Evolutionary conservation across 2,113 vertebrate species (phyloP).

Genomic region (Chiloscyllium plagiosum): DNA sequence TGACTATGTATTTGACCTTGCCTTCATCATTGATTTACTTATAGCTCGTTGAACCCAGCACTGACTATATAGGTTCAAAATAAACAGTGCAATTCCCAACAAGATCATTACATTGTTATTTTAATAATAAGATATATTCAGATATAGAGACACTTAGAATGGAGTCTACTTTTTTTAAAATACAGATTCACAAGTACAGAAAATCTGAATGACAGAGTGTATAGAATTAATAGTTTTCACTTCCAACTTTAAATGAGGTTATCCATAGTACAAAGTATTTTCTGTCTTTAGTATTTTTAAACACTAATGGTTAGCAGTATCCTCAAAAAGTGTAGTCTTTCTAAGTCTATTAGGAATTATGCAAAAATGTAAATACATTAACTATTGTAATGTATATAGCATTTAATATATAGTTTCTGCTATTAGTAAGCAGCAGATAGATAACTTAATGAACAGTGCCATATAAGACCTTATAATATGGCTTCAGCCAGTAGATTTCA

Average conservation of each 20-base stretch:
- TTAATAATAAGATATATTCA: background rate
- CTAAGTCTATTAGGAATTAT: background rate
- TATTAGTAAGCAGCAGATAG: background rate
- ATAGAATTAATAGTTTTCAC: background rate
- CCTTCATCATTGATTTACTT: conserved; percentile 10
- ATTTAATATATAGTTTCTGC: background rate
- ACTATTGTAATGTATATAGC: background rate
- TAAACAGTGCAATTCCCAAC: too few relatives aligned
- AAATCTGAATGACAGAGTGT: background rate
- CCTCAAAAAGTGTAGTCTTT: background rate
- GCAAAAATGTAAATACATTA: background rate
- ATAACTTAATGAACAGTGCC: background rate
- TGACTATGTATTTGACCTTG: background rate
- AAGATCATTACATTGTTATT: background rate
- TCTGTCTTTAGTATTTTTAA: background rate
- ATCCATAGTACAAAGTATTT: background rate
- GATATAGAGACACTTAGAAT: background rate
- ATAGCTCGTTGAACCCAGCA: background rate
- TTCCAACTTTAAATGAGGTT: background rate
- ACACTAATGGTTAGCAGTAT: background rate
- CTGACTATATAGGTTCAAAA: background rate
- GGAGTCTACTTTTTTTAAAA: background rate
- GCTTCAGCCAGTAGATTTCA: background rate
- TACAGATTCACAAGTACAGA: background rate
- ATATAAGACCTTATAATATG: background rate